Evolutionary conservation across 2,797 vertebrate species (phyloP).

Genomic region (Tachyglossus aculeatus): DNA sequence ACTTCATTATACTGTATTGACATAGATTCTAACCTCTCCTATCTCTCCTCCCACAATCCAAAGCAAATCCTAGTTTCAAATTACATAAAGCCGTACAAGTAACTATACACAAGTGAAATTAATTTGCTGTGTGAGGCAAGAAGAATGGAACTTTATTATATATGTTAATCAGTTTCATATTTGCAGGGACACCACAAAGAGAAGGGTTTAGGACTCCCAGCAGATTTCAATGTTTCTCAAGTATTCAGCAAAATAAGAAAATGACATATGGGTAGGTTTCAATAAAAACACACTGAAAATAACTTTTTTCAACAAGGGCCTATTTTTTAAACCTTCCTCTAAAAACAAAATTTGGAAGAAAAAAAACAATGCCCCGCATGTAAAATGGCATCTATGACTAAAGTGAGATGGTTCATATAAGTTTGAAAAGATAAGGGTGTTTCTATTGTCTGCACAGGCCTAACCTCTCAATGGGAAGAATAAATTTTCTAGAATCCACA

Average conservation of each 20-base stretch:
- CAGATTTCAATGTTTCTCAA: not conserved
- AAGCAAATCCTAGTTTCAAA: not conserved
- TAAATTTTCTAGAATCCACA: too few species aligned
- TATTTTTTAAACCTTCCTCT: too few species aligned
- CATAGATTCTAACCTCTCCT: not conserved
- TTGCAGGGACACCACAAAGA: not conserved
- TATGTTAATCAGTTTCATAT: not conserved
- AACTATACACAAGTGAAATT: slow-evolving; percentile 20
- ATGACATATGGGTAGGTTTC: not conserved
- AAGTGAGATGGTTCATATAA: not conserved
- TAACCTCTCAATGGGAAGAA: too few species aligned
- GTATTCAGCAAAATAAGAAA: slow-evolving; percentile 1
- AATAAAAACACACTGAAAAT: too few species aligned
- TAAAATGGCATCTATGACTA: slow-evolving; percentile 17
- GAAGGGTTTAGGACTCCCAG: not conserved
- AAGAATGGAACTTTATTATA: not conserved
- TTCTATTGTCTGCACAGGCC: too few species aligned
- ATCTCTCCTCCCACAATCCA: not conserved
- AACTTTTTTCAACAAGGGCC: too few species aligned
- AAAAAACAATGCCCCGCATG: too few species aligned
- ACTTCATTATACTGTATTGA: slow-evolving; percentile 9
- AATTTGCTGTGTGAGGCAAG: not conserved
- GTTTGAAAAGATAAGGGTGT: not conserved
- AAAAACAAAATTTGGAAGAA: too few species aligned
- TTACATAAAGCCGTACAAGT: not conserved